phyloP scores from a whole-genome alignment of 2,797 vertebrate species.

The Enteromius unitaeniatus region DNA sequence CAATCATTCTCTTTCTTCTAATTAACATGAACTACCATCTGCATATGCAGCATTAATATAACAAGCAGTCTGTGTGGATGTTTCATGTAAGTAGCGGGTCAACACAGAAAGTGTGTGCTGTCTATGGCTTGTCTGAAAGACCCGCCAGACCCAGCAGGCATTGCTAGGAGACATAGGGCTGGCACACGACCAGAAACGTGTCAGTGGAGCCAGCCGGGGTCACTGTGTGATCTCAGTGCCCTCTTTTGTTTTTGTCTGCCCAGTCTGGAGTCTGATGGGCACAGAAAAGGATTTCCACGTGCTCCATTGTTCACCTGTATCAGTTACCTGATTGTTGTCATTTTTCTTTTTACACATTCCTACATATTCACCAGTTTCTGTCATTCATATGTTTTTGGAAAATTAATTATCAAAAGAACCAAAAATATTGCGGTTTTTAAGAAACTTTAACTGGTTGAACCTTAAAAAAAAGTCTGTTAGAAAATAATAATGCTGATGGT shows the following conservation, averaged over 20 bases:
- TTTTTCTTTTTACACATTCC: conserved; percentile 4
- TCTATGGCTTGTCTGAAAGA: conserved; percentile 20
- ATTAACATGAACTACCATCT: conserved; percentile 57
- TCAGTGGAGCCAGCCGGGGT: conserved; percentile 24
- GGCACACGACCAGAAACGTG: conserved; percentile 62
- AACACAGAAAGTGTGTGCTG: conserved; percentile 1
- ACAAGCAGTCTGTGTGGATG: background rate
- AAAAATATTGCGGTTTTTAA: background rate
- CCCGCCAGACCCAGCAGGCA: conserved; percentile 15
- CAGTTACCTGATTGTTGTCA: conserved; percentile 16
- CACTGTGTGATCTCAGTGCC: conserved; percentile 65
- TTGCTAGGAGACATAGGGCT: conserved; percentile 47
- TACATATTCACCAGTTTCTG: background rate
- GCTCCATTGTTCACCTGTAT: conserved; percentile 18
- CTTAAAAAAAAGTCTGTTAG: background rate
- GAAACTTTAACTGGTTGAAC: background rate
- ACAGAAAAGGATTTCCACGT: background rate
- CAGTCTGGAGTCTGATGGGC: conserved; percentile 32
- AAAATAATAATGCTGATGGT: background rate
- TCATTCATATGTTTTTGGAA: background rate
- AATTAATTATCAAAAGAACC: background rate
- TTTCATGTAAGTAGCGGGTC: background rate
- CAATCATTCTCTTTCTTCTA: conserved; percentile 67
- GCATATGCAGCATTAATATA: background rate
- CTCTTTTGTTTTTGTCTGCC: conserved; percentile 69